A percentile compares a stretch with the other conserved stretches of the same genome.
These are phyloP conservation scores for Aromia moschata DNA, from an alignment of 2,888 invertebrate species.

Conservation along the genomic window DNA sequence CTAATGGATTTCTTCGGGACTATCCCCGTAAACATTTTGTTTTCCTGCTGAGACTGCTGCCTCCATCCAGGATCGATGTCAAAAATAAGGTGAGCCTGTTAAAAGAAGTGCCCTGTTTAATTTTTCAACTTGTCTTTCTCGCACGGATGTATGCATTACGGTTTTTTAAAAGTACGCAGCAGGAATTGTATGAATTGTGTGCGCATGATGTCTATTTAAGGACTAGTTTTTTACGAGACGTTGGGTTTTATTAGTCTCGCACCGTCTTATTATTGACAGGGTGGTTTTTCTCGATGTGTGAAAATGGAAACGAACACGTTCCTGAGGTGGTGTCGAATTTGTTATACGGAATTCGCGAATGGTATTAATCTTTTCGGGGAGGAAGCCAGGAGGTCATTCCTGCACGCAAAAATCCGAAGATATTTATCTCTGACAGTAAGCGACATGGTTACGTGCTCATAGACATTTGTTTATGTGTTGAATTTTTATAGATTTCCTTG, in stretches of 20 bases:
- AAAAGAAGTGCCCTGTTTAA: conserved; percentile 34
- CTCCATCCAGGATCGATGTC: background rate
- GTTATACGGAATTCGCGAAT: conserved; percentile 69
- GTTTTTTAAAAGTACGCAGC: conserved; percentile 58
- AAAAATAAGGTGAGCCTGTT: background rate
- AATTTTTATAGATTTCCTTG: conserved; percentile 67
- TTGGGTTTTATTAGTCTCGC: conserved; percentile 23
- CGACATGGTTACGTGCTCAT: background rate
- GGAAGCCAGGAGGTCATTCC: conserved; percentile 72
- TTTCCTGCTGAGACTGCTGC: conserved; percentile 3
- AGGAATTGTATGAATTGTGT: conserved; percentile 57
- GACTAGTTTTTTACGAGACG: conserved; percentile 26
- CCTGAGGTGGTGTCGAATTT: conserved; percentile 69
- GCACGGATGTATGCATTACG: conserved; percentile 51
- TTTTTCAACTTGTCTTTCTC: conserved; percentile 23
- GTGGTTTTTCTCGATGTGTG: conserved; percentile 40
- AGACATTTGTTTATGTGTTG: background rate
- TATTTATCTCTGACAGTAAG: conserved; percentile 74
- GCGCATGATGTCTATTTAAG: conserved; percentile 26
- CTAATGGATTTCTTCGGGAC: conserved; percentile 24
- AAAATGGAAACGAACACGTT: conserved; percentile 54
- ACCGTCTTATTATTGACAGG: conserved; percentile 28
- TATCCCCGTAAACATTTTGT: background rate
- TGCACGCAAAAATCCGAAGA: conserved; percentile 74
- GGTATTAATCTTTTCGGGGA: conserved; percentile 73